Conservation (phyloP, 1,140 invertebrate species). For the Psilanteris sp. region DNA sequence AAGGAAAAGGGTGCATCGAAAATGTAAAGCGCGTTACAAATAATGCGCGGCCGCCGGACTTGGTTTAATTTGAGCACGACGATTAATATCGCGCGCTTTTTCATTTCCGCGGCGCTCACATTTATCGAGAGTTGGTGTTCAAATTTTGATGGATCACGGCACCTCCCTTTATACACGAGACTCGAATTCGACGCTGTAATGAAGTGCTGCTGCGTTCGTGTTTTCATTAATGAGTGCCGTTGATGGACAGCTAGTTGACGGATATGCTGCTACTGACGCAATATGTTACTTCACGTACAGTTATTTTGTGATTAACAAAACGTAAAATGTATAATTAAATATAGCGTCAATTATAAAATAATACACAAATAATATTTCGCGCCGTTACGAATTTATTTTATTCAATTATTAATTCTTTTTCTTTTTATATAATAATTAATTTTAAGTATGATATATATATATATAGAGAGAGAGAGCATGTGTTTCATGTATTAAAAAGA, state of each 20-base stretch:
- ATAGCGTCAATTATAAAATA: too few relatives aligned
- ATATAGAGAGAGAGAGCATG: too few relatives aligned
- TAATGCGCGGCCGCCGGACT: background rate
- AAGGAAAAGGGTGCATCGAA: slow-evolving; percentile 44
- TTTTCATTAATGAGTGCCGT: slow-evolving; percentile 30
- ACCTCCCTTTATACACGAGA: slow-evolving; percentile 4
- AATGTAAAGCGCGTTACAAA: slow-evolving; percentile 30
- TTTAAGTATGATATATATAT: too few relatives aligned
- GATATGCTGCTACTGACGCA: background rate
- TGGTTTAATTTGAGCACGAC: slow-evolving; percentile 25
- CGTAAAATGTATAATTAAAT: too few relatives aligned
- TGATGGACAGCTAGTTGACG: slow-evolving; percentile 22
- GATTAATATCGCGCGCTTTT: slow-evolving; percentile 41
- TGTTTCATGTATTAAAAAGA: too few relatives aligned
- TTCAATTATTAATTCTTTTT: too few relatives aligned
- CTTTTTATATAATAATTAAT: too few relatives aligned
- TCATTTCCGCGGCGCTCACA: slow-evolving; percentile 25
- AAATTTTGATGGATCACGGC: slow-evolving; percentile 20
- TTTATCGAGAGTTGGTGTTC: background rate
- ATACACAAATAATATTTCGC: too few relatives aligned
- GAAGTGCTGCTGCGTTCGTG: slow-evolving; percentile 17
- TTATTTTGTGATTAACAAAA: background rate
- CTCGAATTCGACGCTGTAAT: slow-evolving; percentile 37
- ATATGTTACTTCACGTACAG: background rate
- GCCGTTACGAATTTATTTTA: too few relatives aligned